These are phyloP conservation scores for Hystrix cristata DNA, from an alignment of 2,113 vertebrate genomes.

Conservation along the genomic window DNA sequence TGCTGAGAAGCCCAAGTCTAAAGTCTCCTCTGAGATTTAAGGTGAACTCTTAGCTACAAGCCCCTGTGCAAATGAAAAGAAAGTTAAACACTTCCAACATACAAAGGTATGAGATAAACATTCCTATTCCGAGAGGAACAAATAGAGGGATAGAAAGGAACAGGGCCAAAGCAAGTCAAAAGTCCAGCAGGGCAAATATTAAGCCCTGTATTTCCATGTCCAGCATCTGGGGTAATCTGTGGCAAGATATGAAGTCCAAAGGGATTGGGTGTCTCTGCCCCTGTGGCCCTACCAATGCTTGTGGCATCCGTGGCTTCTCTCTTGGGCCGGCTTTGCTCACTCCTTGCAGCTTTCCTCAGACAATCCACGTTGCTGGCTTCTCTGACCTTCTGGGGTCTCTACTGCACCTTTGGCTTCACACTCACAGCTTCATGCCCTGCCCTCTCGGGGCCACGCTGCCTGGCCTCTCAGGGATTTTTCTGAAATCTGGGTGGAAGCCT, in stretches of 20 bases:
- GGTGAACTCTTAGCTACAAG: not conserved
- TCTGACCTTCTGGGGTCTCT: not conserved
- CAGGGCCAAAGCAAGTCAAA: not conserved
- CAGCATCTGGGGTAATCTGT: not conserved
- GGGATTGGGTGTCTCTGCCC: not conserved
- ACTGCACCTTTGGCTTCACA: not conserved
- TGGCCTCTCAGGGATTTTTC: not conserved
- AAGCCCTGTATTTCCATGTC: not conserved
- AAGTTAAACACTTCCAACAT: not conserved
- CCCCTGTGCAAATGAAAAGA: not conserved
- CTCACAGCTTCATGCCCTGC: not conserved
- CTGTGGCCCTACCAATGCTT: not conserved
- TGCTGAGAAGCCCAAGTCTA: not conserved
- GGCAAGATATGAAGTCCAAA: not conserved
- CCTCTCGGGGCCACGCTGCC: not conserved
- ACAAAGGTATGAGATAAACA: not conserved
- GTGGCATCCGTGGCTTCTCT: not conserved
- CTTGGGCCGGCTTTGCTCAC: not conserved
- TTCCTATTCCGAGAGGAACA: not conserved
- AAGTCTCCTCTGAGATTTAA: not conserved
- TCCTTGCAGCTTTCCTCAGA: not conserved
- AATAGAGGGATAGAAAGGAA: not conserved
- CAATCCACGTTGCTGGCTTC: not conserved
- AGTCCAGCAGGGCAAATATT: not conserved
- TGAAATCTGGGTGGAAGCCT: not conserved